Conservation (phyloP, 1,140 invertebrate species). For the Brachionus manjavacas region DNA sequence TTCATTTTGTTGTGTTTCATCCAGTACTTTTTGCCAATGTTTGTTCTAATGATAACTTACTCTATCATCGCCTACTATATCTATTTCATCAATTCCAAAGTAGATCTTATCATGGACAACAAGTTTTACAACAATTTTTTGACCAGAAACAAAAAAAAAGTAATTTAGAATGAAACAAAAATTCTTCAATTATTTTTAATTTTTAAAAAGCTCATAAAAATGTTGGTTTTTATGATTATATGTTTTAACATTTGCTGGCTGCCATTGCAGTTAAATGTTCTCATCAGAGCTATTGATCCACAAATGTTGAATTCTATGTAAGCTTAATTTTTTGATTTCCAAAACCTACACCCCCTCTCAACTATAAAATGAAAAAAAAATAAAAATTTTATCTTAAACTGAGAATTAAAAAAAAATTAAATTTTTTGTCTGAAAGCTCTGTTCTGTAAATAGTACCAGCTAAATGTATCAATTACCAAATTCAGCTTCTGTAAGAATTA, state of each 20-base stretch:
- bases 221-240: slow-evolving; percentile 30
- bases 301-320: neutral
- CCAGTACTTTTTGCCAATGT: slow-evolving; percentile 32
- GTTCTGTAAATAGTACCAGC: too few species aligned
- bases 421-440: too few species aligned
- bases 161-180: neutral
- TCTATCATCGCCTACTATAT: slow-evolving; percentile 24
- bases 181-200: neutral
- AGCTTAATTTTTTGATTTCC: neutral
- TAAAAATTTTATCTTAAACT: too few species aligned
- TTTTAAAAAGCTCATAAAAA: slow-evolving; percentile 33
- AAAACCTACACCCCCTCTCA: neutral
- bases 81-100: slow-evolving; percentile 17
- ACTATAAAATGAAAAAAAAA: neutral
- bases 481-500: too few species aligned
- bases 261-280: slow-evolving; percentile 14
- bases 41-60: neutral
- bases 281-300: slow-evolving; percentile 14
- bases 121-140: slow-evolving; percentile 28
- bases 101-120: neutral
- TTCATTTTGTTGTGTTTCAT: neutral
- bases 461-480: too few species aligned
- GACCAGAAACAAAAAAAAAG: slow-evolving; percentile 27
- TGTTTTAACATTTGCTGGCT: slow-evolving; percentile 39
- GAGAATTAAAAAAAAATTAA: too few species aligned